Base-by-base conservation (phyloP, 2,113 vertebrate species). In the Anoplopoma fimbria region DNA sequence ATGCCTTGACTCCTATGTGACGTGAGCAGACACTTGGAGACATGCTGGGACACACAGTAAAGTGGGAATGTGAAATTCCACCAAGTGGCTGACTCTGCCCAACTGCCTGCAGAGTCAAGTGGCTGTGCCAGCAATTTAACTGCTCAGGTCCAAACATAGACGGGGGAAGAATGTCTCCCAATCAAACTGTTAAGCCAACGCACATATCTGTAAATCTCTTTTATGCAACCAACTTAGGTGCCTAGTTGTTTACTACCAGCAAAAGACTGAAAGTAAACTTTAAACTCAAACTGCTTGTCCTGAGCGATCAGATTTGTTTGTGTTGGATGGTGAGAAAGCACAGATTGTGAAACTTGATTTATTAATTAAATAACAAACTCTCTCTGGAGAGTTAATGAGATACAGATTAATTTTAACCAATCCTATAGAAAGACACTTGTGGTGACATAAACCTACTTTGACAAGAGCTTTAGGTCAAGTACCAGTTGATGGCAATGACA, bases 41-140 rank as follows among this genome's bases (percentile, higher is more conserved):
- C 88, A 74, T 80, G 75, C 77, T 82, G 63, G 79, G 79, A 90
- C 71, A 84, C 86, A 84, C 87, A 74, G 85, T 93, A 91, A 93
- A 91, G 42, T 67, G 31, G 87, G 84, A 92, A 94, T 93, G 90
- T 94, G 92, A 93, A 94, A 94, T 91, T 73, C 79, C 88, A 92
- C 90, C 92, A 90, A 67, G 68, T 61, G 80, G 86, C 83, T 81
- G 83, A 87, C 83, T 89, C 82, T 87, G 81, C 64, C 82, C 69
- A 77, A 83, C 75, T 85, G 86, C 83, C 55, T 51, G 49, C 69
- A 92, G 90, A 86, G 87, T 85, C 87, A 77, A 68, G 47, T 81
- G 64, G 63, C 91, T 78, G 72, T 82, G 86, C 86, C 83, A 89
- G 81, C 47, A 75, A 55, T 84, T 82, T 89, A 82, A 88, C 77